Percentiles rank a stretch among this genome's conserved stretches.
Evolutionary conservation across 2,797 vertebrate species (phyloP).

Genomic region (Pelochelys cantorii): DNA sequence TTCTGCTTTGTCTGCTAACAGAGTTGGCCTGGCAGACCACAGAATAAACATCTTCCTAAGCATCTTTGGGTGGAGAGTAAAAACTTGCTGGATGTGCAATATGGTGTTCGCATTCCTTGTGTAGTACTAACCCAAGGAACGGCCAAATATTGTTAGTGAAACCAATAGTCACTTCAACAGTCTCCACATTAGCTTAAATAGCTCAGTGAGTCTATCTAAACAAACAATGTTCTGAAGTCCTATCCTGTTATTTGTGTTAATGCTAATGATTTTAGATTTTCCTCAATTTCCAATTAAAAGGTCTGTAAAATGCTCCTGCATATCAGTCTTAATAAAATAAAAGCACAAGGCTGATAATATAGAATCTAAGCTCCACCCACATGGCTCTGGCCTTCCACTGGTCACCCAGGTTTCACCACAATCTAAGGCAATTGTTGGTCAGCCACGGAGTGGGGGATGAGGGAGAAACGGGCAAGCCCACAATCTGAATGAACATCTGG

Average conservation of each 20-base stretch:
- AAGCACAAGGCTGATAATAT: conserved; percentile 23
- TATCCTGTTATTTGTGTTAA: conserved; percentile 26
- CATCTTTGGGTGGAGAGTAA: not conserved
- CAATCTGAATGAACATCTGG: not conserved
- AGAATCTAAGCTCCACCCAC: not conserved
- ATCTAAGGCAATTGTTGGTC: not conserved
- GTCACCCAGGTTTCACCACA: not conserved
- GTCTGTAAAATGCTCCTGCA: not conserved
- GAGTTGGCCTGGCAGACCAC: not conserved
- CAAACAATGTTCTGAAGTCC: not conserved
- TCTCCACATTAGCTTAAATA: not conserved
- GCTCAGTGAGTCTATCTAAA: conserved; percentile 21
- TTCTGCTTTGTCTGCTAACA: not conserved
- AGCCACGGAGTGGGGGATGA: not conserved
- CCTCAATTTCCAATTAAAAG: not conserved
- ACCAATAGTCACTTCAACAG: not conserved
- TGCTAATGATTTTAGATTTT: conserved; percentile 24
- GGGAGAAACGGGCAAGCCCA: not conserved
- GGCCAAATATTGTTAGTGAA: not conserved
- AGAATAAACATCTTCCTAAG: not conserved
- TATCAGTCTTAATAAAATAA: conserved; percentile 60
- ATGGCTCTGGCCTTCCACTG: not conserved
- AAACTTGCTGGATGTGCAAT: not conserved
- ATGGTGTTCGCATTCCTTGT: not conserved
- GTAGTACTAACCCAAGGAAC: not conserved